Evolutionary conservation across 2,113 vertebrate species (phyloP).

Genomic region (Percina caprodes): DNA sequence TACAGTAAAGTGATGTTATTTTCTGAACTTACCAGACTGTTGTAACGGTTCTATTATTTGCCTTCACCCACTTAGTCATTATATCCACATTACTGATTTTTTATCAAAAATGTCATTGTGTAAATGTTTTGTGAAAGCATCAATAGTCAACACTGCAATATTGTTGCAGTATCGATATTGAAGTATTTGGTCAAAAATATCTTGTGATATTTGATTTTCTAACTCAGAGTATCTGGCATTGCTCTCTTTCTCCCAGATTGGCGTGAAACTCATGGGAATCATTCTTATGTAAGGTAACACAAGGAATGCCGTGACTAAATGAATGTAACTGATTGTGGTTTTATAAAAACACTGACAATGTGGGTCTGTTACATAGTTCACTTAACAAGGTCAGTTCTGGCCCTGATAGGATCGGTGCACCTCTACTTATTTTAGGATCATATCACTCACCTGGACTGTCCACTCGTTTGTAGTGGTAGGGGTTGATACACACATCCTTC

Average conservation of each 20-base stretch:
- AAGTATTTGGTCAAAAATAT: no score
- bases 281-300: neutral
- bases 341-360: neutral
- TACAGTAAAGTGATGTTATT: no score
- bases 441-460: conserved; percentile 93
- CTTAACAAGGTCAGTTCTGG: neutral
- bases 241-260: neutral
- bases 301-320: neutral
- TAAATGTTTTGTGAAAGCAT: no score
- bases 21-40: no score
- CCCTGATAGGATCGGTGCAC: neutral
- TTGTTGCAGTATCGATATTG: no score
- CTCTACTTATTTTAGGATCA: neutral
- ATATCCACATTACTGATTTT: no score
- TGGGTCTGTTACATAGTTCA: neutral
- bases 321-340: neutral
- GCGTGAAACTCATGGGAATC: neutral
- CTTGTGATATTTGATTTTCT: no score
- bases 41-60: no score
- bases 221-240: neutral
- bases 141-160: no score
- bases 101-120: no score
- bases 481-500: conserved; percentile 99
- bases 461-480: conserved; percentile 98
- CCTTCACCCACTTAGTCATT: no score